These are phyloP conservation scores for Drosophila vallismaia DNA, from an alignment of 2,888 invertebrate genomes.

Conservation along the genomic window DNA sequence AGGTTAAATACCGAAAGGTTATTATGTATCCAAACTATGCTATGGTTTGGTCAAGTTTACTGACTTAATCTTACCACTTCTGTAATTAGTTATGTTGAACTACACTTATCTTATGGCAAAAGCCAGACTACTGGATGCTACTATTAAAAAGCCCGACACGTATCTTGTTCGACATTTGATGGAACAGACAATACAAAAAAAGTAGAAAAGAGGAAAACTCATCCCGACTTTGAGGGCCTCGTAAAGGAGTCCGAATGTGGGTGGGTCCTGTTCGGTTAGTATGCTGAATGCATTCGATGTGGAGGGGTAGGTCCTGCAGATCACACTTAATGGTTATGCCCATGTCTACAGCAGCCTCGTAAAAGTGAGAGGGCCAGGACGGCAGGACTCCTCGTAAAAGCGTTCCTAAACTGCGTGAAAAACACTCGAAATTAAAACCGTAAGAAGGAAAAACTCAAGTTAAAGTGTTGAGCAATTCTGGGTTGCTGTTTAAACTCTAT, in stretches of 20 bases:
- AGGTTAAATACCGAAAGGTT: not conserved
- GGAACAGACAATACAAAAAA: conserved; percentile 42
- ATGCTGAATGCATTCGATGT: conserved; percentile 62
- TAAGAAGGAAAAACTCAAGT: not conserved
- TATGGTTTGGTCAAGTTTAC: not conserved
- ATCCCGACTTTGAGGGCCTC: conserved; percentile 52
- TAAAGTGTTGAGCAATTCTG: too few relatives aligned
- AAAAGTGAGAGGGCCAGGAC: conserved; percentile 51
- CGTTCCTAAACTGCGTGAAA: conserved; percentile 7
- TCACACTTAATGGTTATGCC: conserved; percentile 50
- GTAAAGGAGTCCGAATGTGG: conserved; percentile 56
- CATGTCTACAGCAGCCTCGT: conserved; percentile 49
- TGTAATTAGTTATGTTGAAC: conserved; percentile 46
- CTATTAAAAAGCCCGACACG: conserved; percentile 66
- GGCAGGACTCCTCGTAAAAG: conserved; percentile 54
- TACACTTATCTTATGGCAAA: conserved; percentile 14
- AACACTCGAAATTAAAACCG: conserved; percentile 4
- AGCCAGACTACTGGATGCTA: not conserved
- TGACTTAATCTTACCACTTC: conserved; percentile 2
- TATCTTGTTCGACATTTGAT: conserved; percentile 50
- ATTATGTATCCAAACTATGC: not conserved
- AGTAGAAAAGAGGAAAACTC: conserved; percentile 20
- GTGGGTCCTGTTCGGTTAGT: conserved; percentile 47
- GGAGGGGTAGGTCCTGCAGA: conserved; percentile 31
- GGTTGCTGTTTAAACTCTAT: too few relatives aligned